Evolutionary conservation across 2,113 vertebrate species (phyloP).

Genomic region (Nannospalax galili): DNA sequence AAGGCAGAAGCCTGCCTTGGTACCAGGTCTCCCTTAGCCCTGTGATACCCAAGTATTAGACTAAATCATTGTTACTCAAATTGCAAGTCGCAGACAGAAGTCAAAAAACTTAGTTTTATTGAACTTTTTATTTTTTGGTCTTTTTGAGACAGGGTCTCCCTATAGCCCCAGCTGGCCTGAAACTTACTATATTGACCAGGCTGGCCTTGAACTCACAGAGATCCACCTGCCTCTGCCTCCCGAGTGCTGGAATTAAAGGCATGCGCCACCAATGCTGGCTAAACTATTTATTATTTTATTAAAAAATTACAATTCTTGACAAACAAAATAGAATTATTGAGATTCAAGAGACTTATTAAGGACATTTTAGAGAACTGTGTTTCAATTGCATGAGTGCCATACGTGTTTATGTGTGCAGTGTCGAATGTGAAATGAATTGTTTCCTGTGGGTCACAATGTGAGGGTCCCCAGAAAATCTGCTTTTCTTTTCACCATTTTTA

Average conservation of each 20-base stretch:
- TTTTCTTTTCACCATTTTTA: fast-evolving
- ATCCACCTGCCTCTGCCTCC: too few relatives aligned
- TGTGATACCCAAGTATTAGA: background rate
- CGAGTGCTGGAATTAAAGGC: too few relatives aligned
- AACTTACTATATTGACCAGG: too few relatives aligned
- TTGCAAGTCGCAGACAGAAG: background rate
- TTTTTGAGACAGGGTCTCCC: too few relatives aligned
- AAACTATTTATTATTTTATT: too few relatives aligned
- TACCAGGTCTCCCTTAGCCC: background rate
- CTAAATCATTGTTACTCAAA: background rate
- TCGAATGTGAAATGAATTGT: background rate
- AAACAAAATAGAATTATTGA: background rate
- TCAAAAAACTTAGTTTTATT: too few relatives aligned
- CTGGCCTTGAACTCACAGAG: too few relatives aligned
- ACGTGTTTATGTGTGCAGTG: fast-evolving
- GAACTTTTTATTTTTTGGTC: too few relatives aligned
- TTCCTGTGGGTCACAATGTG: background rate
- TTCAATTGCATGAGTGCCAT: background rate
- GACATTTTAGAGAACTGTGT: background rate
- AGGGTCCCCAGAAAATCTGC: background rate
- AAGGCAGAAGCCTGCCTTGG: background rate
- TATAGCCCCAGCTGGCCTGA: too few relatives aligned
- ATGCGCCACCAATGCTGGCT: too few relatives aligned
- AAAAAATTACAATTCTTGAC: background rate
- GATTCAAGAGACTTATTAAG: background rate